Percentiles rank a stretch among this genome's conserved stretches.
Conservation (phyloP, 1,140 invertebrate genomes). For the Medauroidea extradentata region DNA sequence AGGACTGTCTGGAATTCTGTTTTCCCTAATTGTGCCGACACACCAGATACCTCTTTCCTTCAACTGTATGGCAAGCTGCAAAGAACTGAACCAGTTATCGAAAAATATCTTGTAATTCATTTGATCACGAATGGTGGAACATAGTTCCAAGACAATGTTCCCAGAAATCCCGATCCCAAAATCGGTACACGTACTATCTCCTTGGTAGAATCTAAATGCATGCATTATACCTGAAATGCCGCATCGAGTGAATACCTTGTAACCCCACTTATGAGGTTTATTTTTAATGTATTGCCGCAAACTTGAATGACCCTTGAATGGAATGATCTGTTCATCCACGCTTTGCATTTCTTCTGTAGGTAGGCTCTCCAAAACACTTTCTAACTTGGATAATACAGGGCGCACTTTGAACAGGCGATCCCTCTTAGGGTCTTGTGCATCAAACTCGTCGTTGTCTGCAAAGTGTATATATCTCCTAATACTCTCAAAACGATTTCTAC, state of each 20-base stretch:
- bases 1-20: background rate
- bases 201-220: conserved; percentile 24
- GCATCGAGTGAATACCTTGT: no score
- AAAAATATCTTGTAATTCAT: background rate
- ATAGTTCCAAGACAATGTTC: background rate
- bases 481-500: conserved; percentile 17
- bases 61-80: background rate
- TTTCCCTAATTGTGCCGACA: background rate
- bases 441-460: conserved; percentile 11
- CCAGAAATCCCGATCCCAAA: no score
- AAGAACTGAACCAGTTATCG: conserved; percentile 10
- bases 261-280: no score
- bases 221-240: conserved; percentile 19
- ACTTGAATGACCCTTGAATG: conserved; percentile 26
- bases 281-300: no score
- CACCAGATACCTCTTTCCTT: background rate
- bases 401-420: conserved; percentile 15
- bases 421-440: background rate
- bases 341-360: no score
- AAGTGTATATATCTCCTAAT: conserved; percentile 14
- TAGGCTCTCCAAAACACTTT: conserved; percentile 27
- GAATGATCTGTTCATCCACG: no score
- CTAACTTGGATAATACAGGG: conserved; percentile 5
- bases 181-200: conserved; percentile 2
- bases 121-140: background rate